Conservation (phyloP, 2,888 invertebrate genomes). For the Rhamnusium bicolor region DNA sequence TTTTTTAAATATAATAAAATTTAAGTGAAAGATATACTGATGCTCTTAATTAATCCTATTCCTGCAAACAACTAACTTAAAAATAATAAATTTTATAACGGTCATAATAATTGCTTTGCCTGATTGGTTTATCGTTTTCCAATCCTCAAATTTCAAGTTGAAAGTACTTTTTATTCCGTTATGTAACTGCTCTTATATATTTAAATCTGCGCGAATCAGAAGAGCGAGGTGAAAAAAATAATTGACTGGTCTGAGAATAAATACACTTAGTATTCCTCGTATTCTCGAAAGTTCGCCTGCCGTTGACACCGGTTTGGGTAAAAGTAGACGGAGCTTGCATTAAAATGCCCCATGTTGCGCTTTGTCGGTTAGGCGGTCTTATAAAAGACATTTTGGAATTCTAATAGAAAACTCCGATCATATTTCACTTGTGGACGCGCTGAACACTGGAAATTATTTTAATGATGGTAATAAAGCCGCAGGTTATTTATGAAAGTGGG, state of each 20-base stretch:
- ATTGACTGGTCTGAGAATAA: conserved; percentile 50
- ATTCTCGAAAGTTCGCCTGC: conserved; percentile 48
- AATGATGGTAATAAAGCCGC: conserved; percentile 66
- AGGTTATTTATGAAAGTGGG: conserved; percentile 62
- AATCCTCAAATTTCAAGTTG: no score
- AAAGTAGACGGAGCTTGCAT: conserved; percentile 54
- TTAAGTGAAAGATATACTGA: no score
- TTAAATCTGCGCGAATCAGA: neutral
- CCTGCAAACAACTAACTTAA: no score
- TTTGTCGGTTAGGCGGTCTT: conserved; percentile 58
- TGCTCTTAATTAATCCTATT: no score
- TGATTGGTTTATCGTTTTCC: no score
- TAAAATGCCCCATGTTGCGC: conserved; percentile 61
- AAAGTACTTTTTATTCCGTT: no score
- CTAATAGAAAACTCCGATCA: conserved; percentile 66
- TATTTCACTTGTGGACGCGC: conserved; percentile 65
- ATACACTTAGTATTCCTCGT: conserved; percentile 53
- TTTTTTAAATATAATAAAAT: no score
- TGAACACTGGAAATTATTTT: conserved; percentile 67
- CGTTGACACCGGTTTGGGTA: conserved; percentile 49
- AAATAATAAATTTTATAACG: no score
- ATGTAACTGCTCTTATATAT: no score
- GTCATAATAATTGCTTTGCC: no score
- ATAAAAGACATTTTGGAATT: conserved; percentile 64
- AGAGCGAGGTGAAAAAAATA: conserved; percentile 36